phyloP scores from a whole-genome alignment of 2,888 invertebrate species.

The Dasypolia templi region DNA sequence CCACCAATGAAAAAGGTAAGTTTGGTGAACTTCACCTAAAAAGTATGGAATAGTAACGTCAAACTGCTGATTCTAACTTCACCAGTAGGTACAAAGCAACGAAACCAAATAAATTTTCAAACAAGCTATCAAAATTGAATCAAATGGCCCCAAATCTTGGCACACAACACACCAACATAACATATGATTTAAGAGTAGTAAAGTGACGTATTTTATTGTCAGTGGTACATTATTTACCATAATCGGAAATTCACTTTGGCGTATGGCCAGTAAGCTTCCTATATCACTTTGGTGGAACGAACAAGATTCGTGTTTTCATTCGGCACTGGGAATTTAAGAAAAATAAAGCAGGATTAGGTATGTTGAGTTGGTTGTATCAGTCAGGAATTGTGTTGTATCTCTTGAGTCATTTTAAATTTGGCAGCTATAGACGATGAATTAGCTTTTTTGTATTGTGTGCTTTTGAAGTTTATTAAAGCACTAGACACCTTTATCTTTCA shows the following conservation, averaged over 20 bases:
- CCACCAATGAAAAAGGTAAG: neutral
- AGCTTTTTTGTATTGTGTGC: no score
- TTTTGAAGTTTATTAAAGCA: no score
- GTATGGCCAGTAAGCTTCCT: constrained; percentile 77
- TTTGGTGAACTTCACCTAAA: neutral
- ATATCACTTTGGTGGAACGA: constrained; percentile 63
- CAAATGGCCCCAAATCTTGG: constrained; percentile 61
- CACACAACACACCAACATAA: constrained; percentile 65
- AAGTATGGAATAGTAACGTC: neutral
- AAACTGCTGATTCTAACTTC: neutral
- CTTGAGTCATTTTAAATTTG: neutral
- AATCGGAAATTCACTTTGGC: constrained; percentile 85
- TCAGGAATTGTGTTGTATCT: neutral
- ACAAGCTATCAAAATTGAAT: constrained; percentile 60
- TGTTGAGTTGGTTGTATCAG: constrained; percentile 3
- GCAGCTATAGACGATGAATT: neutral
- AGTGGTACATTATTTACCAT: constrained; percentile 76
- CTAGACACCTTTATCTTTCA: no score
- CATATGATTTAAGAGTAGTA: constrained; percentile 55
- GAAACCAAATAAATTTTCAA: constrained; percentile 28
- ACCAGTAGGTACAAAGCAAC: neutral
- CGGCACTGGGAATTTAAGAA: constrained; percentile 26
- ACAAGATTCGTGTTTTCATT: constrained; percentile 60
- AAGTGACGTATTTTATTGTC: constrained; percentile 66
- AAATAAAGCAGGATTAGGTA: constrained; percentile 32